These are phyloP conservation scores for Diachasma alloeum DNA, from an alignment of 1,140 invertebrate species.

Conservation along the genomic window DNA sequence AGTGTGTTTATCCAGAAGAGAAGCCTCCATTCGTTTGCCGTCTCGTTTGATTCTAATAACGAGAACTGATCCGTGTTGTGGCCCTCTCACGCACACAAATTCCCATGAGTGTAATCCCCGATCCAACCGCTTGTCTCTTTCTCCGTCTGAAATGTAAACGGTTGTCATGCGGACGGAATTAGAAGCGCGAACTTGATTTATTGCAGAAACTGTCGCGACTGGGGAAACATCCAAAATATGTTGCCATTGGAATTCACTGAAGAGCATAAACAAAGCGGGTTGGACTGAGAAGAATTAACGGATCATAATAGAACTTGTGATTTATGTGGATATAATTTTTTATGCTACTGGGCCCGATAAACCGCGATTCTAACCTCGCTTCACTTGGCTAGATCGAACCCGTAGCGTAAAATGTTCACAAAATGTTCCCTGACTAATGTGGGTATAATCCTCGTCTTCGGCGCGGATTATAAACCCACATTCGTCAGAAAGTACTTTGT, in stretches of 20 bases:
- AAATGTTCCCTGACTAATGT: too few species aligned
- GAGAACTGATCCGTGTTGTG: neutral
- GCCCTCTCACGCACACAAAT: neutral
- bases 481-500: too few species aligned
- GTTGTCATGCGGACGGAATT: conserved; percentile 16
- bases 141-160: conserved; percentile 22
- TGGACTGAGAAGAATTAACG: neutral
- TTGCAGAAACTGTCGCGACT: conserved; percentile 23
- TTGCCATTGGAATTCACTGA: conserved; percentile 16
- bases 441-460: too few species aligned
- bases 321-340: too few species aligned
- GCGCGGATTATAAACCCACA: too few species aligned
- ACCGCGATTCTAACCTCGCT: too few species aligned
- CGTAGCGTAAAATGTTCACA: too few species aligned
- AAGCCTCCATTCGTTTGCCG: neutral
- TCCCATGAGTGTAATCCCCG: neutral
- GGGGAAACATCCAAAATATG: conserved; percentile 24
- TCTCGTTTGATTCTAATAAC: conserved; percentile 1
- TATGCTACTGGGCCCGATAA: too few species aligned
- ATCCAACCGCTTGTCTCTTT: conserved; percentile 3
- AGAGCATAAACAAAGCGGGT: neutral
- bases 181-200: conserved; percentile 29
- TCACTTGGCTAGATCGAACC: too few species aligned
- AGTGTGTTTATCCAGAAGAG: conserved; percentile 33
- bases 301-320: neutral